These are phyloP conservation scores for Myanophis thanlyinensis DNA, from an alignment of 2,113 vertebrate genomes.

Conservation along the genomic window DNA sequence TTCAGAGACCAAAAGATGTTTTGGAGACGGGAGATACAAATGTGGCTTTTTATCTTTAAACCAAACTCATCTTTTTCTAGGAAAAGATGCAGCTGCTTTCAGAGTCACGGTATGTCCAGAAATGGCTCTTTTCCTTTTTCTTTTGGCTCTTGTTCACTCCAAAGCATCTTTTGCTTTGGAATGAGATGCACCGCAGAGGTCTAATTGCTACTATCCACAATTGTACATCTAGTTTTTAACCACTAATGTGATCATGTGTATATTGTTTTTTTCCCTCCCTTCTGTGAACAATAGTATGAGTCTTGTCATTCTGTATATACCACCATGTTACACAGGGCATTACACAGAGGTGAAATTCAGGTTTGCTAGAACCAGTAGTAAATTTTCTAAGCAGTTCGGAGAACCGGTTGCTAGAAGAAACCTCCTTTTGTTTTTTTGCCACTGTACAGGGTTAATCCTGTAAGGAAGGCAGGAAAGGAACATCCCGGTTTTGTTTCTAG, in stretches of 20 bases:
- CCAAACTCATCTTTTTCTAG: neutral
- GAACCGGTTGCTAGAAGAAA: too few species aligned
- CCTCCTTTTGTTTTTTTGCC: too few species aligned
- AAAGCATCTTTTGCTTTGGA: neutral
- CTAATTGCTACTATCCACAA: neutral
- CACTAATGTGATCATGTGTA: rapidly evolving
- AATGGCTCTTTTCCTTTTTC: neutral
- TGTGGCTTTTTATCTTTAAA: neutral
- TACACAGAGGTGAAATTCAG: too few species aligned
- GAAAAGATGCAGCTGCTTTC: neutral
- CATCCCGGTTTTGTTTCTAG: too few species aligned
- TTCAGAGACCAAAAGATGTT: neutral
- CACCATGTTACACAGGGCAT: neutral
- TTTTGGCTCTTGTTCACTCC: neutral
- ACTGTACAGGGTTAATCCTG: too few species aligned
- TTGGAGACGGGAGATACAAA: neutral
- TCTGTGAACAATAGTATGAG: neutral
- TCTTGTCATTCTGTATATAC: neutral
- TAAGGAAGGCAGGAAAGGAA: too few species aligned
- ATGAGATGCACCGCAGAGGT: neutral
- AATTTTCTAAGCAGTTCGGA: too few species aligned
- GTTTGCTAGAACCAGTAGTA: too few species aligned
- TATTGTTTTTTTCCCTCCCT: neutral
- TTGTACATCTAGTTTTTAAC: neutral
- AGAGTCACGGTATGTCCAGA: neutral